Base-by-base conservation (phyloP, 2,113 vertebrate species). In the Heptranchias perlo region DNA sequence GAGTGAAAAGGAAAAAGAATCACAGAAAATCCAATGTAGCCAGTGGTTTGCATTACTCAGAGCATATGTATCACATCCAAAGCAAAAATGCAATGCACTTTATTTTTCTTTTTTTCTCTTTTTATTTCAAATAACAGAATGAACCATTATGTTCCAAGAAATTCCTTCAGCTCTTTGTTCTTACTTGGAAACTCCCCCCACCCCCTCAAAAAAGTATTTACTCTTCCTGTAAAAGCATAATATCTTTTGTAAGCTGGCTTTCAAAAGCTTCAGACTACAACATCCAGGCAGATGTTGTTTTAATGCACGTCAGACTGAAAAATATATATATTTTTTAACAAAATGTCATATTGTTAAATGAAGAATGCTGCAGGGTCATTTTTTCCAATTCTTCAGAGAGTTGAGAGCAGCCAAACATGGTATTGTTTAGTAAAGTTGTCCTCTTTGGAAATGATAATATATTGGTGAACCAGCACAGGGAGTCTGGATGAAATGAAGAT, bases 1-100 rank as follows among this genome's bases (percentile, higher is more conserved):
- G 96, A 96, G 97, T 97, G 97, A 96, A 97, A 97, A 97, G 54
- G 86, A 13, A n/a, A 39, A 61, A 39, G 89, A 21, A 92, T 62
- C 89, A 39, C 28, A 62, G 89, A 64, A 64, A 93, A 93, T 93
- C 58, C 58, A 54, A 58, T 54, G 52, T 54, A 52, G 49, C 86
- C 14, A 39, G n/a, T 93, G 35, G 61, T 93, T 64, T 93, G 89
- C 89, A 62, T 61, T 92, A 35, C 89, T 93, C 89, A 62, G 14
- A 62, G 58, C 89, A 61, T 92, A 18, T 61, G 54, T 39, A 62
- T 64, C 89, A 93, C 58, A 93, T 16, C 58, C 89, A 93, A 39
- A 64, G 58, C 58, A 62, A 93, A 62, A 93, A 93, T 39, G 54
- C 58, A 93, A 18, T 93, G 89, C 18, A 93, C 89, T 93, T 93